Evolutionary conservation across 2,888 invertebrate genomes (phyloP), one percentile per base, ranked within the genome.

Genomic region (Tuta absoluta): DNA sequence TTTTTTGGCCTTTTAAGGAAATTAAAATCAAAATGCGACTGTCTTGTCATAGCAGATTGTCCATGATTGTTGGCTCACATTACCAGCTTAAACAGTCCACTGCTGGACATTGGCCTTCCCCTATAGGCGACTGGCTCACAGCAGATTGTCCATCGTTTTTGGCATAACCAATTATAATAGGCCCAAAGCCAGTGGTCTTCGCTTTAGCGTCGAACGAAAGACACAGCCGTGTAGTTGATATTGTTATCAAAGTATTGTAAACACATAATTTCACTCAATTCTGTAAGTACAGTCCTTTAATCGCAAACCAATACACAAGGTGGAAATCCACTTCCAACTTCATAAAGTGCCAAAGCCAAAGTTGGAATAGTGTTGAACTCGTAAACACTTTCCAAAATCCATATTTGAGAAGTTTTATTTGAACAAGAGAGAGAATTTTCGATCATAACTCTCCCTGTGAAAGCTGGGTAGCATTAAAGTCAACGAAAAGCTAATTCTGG

Each of bases 401-500:
- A 56, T 56, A 56, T 28, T 24, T 17, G 56, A 56, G 56, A 33
- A 56, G 33, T 56, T 56, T 56, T 56, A 56, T 33, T 56, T 24
- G 56, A 56, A 56, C 56, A 56, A 56, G 56, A 33, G 14, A 33
- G 28, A 56, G 33, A 56, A 24, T 56, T 56, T 14, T 28, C 56
- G 28, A 33, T 56, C 56, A 53, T 53, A 53, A 53, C 23, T 53
- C 59, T 23, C 41, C 38, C 41, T 24, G n/a, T 24, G 17, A 51
- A 51, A 37, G 12, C 38, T 38, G 33, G 37, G 38, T 41, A 21
- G 8, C 59, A 24, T 62, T 62, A 53, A 62, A 53, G 45, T 62
- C 51, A 53, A 23, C 24, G 23, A 37, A 19, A 41, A 53, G 62
- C 62, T 62, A 51, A 53, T 62, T 62, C 62, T 23, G 33, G 8